Percentiles rank a stretch among this genome's conserved stretches.
Evolutionary conservation across 2,888 invertebrate species (phyloP).

Genomic region (Caenorhabditis zanzibari): DNA sequence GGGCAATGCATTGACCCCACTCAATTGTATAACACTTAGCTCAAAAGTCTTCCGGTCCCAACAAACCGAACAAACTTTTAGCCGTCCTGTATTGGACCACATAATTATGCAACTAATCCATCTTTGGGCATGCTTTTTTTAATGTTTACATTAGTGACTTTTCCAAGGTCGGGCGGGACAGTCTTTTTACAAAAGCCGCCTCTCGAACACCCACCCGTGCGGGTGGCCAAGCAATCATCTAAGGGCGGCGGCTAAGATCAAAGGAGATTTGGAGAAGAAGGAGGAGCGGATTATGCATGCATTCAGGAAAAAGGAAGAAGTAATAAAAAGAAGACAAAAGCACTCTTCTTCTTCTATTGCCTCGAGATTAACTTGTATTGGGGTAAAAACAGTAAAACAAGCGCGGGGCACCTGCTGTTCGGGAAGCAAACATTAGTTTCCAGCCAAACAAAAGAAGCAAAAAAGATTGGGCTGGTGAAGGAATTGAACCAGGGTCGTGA

Average conservation of each 20-base stretch:
- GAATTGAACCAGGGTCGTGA: background rate
- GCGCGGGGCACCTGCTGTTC: background rate
- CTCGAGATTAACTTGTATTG: constrained; percentile 52
- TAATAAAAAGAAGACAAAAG: constrained; percentile 8
- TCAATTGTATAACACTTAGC: constrained; percentile 33
- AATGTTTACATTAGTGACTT: constrained; percentile 61
- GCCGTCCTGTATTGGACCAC: background rate
- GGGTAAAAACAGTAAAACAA: constrained; percentile 44
- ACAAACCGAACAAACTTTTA: constrained; percentile 18
- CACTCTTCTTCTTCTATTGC: constrained; percentile 1
- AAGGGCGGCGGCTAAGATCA: constrained; percentile 37
- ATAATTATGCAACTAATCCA: constrained; percentile 64
- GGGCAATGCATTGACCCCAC: constrained; percentile 1
- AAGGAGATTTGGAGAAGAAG: constrained; percentile 28
- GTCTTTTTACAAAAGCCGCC: constrained; percentile 43
- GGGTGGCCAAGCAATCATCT: constrained; percentile 8
- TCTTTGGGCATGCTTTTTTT: constrained; percentile 50
- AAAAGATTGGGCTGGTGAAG: background rate
- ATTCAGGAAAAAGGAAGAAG: background rate
- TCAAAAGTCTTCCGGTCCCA: constrained; percentile 6
- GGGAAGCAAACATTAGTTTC: too few relatives aligned
- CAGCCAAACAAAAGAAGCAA: background rate
- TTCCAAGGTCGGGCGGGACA: constrained; percentile 33
- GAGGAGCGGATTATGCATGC: constrained; percentile 53
- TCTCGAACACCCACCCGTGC: background rate